Evolutionary conservation across 2,113 vertebrate genomes (phyloP), one percentile per base, ranked within the genome.

Genomic region (Siphamia tubifer): DNA sequence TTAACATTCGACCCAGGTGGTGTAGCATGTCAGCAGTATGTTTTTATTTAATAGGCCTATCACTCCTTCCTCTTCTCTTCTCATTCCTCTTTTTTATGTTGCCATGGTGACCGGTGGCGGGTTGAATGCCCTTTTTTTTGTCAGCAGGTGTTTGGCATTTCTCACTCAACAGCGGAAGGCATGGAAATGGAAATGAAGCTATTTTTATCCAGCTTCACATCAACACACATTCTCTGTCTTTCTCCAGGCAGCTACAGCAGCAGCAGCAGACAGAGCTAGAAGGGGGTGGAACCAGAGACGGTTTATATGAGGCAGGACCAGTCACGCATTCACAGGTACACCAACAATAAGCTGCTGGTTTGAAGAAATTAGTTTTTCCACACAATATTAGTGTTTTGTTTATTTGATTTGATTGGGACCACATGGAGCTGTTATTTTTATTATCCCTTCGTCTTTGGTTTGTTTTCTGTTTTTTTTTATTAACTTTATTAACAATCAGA

Each of bases 221-320:
- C 15, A 64, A 31, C n/a, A 42, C 45, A 20, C 5, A 30, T 21
- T 10, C 5, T 60, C 20, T 57, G 17, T 39, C 24, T 49, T 10
- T 70, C 68, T 64, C n/a, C 68, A 92, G 91, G 77, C 93, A 92
- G 74, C 62, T 91, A 3, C 96, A 95, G 64, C 94, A 94, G 68
- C 95, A 95, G 58, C 95, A 95, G 48, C 95, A 96, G 74, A 62
- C 94, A 0, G 96, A 97, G 53, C 67, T 97, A 40, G 96, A 96
- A 10, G 93, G 94, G 72, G 94, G 93, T 1, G 87, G 93, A 2
- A 90, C 91, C 12, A 91, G 95, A 85, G 95, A 96, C 9, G 87
- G 85, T n/a, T 73, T 92, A 0, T 99, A 95, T 0, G 95, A 92
- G 57, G 20, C 67, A 1, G 86, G 79, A 65, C 88, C 81, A 34